Percentiles rank a stretch among this genome's conserved stretches.
Conservation (phyloP, 1,140 invertebrate species). For the Bilobella aurantiaca region DNA sequence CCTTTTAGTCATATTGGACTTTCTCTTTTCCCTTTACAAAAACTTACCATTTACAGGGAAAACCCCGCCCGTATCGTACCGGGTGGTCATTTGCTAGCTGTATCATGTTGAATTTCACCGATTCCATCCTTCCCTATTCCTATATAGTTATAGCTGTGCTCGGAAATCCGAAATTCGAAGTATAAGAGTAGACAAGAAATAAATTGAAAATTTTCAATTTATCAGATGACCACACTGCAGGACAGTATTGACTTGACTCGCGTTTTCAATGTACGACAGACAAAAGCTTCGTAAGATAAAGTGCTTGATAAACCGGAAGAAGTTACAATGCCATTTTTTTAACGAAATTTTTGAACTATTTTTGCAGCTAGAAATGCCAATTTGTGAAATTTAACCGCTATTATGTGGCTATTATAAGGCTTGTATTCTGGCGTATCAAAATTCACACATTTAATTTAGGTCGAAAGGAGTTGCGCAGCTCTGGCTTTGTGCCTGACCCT, state of each 20-base stretch:
- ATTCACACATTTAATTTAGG: too few species aligned
- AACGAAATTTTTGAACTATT: too few species aligned
- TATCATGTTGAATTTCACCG: neutral
- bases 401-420: too few species aligned
- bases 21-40: neutral
- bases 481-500: neutral
- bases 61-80: too few species aligned
- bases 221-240: neutral
- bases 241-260: neutral
- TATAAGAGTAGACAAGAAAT: neutral
- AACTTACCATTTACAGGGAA: neutral
- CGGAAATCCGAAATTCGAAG: neutral
- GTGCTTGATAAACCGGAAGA: too few species aligned
- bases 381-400: too few species aligned
- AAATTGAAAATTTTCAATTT: neutral
- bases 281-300: too few species aligned
- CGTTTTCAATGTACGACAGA: neutral
- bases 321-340: too few species aligned
- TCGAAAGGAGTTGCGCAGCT: neutral
- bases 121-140: neutral
- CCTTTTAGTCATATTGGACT: slow-evolving; percentile 4
- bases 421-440: too few species aligned
- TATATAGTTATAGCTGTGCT: neutral
- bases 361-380: too few species aligned
- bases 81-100: neutral